Conservation (phyloP, 1,140 invertebrate genomes). For the Proales similis region DNA sequence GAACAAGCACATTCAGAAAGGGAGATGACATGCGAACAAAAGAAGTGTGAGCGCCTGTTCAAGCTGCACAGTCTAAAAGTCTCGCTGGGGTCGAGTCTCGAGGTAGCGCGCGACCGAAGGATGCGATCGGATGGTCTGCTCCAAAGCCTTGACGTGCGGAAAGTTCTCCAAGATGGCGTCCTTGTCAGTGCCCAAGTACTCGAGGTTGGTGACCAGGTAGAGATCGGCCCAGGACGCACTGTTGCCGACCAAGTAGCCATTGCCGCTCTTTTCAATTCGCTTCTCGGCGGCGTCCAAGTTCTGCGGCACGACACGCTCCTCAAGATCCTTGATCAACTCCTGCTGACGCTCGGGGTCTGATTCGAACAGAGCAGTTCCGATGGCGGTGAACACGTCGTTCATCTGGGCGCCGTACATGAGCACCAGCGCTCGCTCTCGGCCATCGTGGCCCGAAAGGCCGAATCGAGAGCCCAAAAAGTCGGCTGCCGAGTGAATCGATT, state of each 20-base stretch:
- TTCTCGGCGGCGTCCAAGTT: constrained; percentile 2
- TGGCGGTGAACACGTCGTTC: constrained; percentile 3
- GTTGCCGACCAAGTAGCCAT: not conserved
- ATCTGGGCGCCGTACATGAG: constrained; percentile 28
- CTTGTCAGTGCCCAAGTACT: constrained; percentile 3
- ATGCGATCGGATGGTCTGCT: constrained; percentile 3
- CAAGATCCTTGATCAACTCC: constrained; percentile 2
- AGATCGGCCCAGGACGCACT: constrained; percentile 30
- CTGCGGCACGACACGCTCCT: not conserved
- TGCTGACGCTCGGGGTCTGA: not conserved
- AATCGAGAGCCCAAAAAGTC: constrained; percentile 13
- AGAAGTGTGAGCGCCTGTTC: too few relatives aligned
- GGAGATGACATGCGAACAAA: too few relatives aligned
- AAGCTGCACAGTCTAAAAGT: too few relatives aligned
- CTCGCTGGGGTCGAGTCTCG: constrained; percentile 3
- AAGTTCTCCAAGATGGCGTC: not conserved
- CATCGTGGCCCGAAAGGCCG: constrained; percentile 9
- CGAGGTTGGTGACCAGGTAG: constrained; percentile 4
- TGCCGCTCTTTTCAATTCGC: not conserved
- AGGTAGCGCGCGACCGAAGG: constrained; percentile 10
- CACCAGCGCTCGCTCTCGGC: constrained; percentile 5
- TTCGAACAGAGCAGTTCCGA: constrained; percentile 9
- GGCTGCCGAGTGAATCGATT: not conserved
- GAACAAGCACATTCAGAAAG: too few relatives aligned
- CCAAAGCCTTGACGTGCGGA: not conserved